Percentiles rank a stretch among this genome's conserved stretches.
phyloP scores from a whole-genome alignment of 2,113 vertebrate species.

The Fregata magnificens region DNA sequence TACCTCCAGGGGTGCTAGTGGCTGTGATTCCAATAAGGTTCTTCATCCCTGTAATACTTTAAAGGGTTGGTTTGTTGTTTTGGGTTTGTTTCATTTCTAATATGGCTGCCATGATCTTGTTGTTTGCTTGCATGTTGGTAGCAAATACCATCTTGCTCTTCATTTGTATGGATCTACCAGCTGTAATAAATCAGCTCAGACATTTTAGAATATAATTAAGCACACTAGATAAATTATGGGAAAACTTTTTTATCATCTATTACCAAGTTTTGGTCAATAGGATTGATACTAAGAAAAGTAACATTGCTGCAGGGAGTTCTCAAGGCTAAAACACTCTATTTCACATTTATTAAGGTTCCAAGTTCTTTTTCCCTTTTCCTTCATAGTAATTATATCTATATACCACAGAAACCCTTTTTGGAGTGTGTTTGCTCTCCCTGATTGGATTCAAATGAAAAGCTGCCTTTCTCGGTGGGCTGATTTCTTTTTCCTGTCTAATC shows the following conservation, averaged over 20 bases:
- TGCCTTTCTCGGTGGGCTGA: background rate
- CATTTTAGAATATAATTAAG: background rate
- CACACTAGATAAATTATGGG: background rate
- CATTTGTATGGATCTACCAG: background rate
- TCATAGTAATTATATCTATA: background rate
- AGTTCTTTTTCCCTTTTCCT: background rate
- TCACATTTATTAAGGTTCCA: background rate
- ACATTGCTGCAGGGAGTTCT: background rate
- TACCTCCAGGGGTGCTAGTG: background rate
- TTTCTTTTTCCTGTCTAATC: constrained; percentile 17
- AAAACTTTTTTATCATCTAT: background rate
- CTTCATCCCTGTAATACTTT: background rate
- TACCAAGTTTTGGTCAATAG: background rate
- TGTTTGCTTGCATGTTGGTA: background rate
- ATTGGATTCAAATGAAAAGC: constrained; percentile 48
- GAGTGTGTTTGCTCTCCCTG: constrained; percentile 23
- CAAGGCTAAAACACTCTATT: background rate
- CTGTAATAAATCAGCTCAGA: background rate
- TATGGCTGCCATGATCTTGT: background rate
- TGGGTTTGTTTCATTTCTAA: background rate
- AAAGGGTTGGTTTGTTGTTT: background rate
- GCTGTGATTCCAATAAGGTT: too few relatives aligned
- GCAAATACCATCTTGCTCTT: background rate
- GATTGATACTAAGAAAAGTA: background rate
- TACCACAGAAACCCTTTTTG: background rate